A percentile compares a stretch with the other conserved stretches of the same genome.
phyloP scores from a whole-genome alignment of 2,113 vertebrate genomes.

The Elachura formosa region DNA sequence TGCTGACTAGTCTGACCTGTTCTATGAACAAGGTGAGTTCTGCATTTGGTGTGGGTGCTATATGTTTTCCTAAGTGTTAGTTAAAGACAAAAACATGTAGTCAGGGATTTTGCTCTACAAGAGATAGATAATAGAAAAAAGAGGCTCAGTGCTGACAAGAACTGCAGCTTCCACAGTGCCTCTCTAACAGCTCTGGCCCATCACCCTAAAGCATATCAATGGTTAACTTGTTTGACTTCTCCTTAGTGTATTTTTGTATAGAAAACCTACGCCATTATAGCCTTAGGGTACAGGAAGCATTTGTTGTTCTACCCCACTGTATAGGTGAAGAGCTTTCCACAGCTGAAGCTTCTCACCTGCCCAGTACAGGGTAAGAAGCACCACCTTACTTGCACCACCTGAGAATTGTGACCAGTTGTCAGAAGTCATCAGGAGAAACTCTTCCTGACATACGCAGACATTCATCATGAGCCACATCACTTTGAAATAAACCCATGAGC shows the following conservation, averaged over 20 bases:
- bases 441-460: neutral
- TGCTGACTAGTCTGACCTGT: neutral
- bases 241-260: neutral
- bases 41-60: neutral
- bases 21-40: neutral
- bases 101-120: neutral
- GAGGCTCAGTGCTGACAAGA: neutral
- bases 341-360: neutral
- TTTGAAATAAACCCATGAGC: slow-evolving; percentile 16
- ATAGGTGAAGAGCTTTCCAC: neutral
- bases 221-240: neutral
- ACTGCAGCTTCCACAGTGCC: neutral
- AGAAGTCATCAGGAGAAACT: neutral
- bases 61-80: neutral
- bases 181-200: neutral
- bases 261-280: neutral
- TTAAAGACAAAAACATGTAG: neutral
- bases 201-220: neutral
- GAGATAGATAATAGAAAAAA: neutral
- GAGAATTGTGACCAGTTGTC: neutral
- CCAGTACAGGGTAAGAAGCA: neutral
- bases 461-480: neutral
- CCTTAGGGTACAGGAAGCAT: neutral
- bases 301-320: neutral
- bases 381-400: neutral